These are phyloP conservation scores for Latheticus oryzae DNA, from an alignment of 2,888 invertebrate genomes.

Conservation along the genomic window DNA sequence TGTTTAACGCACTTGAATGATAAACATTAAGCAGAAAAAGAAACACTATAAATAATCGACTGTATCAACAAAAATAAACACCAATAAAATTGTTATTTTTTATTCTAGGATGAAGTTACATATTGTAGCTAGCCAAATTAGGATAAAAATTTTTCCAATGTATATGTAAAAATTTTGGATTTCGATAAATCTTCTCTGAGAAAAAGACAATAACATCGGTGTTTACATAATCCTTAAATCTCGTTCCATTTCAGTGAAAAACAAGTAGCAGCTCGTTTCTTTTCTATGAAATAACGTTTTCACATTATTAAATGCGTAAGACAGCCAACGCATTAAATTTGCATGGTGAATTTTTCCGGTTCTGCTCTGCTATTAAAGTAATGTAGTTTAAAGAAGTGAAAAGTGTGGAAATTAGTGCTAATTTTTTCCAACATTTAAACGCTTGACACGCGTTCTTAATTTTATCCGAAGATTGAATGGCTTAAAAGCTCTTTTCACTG, in stretches of 20 bases:
- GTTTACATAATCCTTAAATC: no score
- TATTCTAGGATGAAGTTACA: background rate
- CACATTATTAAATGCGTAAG: slow-evolving; percentile 18
- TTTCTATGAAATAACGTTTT: slow-evolving; percentile 8
- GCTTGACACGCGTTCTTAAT: slow-evolving; percentile 16
- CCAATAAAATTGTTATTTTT: slow-evolving; percentile 27
- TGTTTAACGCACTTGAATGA: slow-evolving; percentile 30
- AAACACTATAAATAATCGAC: slow-evolving; percentile 34
- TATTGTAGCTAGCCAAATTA: no score
- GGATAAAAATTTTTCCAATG: no score
- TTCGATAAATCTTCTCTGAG: no score
- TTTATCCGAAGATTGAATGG: background rate
- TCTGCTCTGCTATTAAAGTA: no score
- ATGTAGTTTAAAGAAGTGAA: no score
- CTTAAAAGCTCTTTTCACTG: slow-evolving; percentile 14
- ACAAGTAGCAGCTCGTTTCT: no score
- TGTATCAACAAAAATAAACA: slow-evolving; percentile 35
- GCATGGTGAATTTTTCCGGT: slow-evolving; percentile 23
- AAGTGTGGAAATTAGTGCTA: no score
- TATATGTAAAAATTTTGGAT: no score
- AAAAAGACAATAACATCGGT: no score
- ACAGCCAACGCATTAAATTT: slow-evolving; percentile 22
- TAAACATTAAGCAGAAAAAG: slow-evolving; percentile 35
- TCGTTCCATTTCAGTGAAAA: no score
- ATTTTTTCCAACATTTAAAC: no score